Evolutionary conservation across 2,113 vertebrate species (phyloP), one percentile per base, ranked within the genome.

Genomic region (Aegithalos caudatus): DNA sequence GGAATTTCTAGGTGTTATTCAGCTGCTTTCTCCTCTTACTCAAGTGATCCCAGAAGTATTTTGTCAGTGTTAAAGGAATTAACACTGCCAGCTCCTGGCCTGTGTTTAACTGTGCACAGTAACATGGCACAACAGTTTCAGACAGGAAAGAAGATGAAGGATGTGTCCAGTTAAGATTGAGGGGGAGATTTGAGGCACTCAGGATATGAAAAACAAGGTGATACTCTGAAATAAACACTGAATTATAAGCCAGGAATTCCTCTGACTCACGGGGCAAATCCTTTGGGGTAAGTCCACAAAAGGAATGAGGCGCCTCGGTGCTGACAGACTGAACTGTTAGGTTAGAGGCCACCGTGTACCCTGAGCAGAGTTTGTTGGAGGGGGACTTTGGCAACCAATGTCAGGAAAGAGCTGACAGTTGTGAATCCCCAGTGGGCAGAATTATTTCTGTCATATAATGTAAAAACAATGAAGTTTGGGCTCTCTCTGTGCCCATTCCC

Each of bases 191-290:
- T 95, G 64, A 91, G 79, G 56, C 92, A 88, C 37, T 84, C 92
- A 94, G 82, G 70, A 90, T 95, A 94, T 92, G 94, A 81, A 95
- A 85, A 92, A 42, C 94, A 96, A 92, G 93, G 91, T 96, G 93
- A 96, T 93, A 84, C 65, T 91, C 91, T 91, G 94, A 96, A 96
- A 96, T 94, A 96, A 96, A 96, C 91, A 94, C 5, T 82, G 79
- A 91, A 88, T 93, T 96, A 95, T 95, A 97, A 95, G 91, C 93
- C 96, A 97, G 95, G 93, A 96, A 96, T 97, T 97, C 96, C 81
- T 96, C 94, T 97, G 96, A 96, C 72, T 96, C 96, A 96, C 15
- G 86, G 93, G 92, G 93, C 83, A 89, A 94, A 92, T 96, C 94
- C 95, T 87, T 78, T 79, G 95, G 91, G 92, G 77, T 79, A 85